These are phyloP conservation scores for Heterotis niloticus DNA, from an alignment of 2,113 vertebrate genomes.

Conservation along the genomic window DNA sequence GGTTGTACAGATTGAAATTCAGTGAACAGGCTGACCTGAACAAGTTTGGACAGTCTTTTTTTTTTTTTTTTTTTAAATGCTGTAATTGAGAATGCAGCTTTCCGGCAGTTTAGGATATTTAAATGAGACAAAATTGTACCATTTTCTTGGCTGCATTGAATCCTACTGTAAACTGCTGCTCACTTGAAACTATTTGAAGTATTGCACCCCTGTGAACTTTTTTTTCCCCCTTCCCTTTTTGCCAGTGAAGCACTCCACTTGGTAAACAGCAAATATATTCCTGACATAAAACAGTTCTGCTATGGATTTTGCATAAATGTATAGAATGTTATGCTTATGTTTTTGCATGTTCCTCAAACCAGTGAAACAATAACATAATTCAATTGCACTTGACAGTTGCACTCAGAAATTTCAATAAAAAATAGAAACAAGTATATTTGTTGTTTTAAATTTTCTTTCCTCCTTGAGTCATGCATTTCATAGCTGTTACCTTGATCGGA, in stretches of 20 bases:
- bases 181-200: constrained; percentile 45
- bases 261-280: constrained; percentile 57
- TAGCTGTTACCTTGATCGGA: background rate
- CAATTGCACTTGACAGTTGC: constrained; percentile 88
- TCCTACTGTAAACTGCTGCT: constrained; percentile 74
- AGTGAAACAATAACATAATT: constrained; percentile 79
- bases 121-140: constrained; percentile 60
- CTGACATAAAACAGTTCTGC: constrained; percentile 57
- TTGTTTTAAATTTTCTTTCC: background rate
- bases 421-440: constrained; percentile 59
- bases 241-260: constrained; percentile 74
- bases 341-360: constrained; percentile 90
- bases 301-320: constrained; percentile 79
- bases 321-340: constrained; percentile 87
- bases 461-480: background rate
- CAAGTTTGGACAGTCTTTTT: constrained; percentile 59
- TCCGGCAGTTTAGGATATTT: constrained; percentile 74
- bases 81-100: constrained; percentile 72
- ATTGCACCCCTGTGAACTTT: constrained; percentile 55
- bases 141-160: constrained; percentile 66
- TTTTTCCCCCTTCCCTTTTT: constrained; percentile 61
- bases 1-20: constrained; percentile 81
- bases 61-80: no score
- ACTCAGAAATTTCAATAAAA: constrained; percentile 92
- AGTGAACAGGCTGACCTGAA: constrained; percentile 72